Evolutionary conservation across 2,113 vertebrate species (phyloP).

Genomic region (Hylia prasina): DNA sequence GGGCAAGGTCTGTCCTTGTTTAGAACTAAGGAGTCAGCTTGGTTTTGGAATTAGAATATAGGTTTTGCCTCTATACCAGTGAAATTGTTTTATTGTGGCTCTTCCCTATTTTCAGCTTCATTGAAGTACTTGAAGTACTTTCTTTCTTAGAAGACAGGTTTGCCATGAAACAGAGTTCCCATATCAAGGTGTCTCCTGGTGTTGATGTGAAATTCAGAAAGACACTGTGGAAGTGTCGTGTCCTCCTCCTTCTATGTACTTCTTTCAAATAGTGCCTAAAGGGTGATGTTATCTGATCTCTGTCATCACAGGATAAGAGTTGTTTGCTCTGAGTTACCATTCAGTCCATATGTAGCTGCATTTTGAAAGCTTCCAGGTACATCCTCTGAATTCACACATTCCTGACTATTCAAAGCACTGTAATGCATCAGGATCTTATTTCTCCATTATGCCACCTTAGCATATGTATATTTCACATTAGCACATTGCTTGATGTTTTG

Average conservation of each 20-base stretch:
- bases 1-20: not conserved
- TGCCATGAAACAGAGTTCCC: not conserved
- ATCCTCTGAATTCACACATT: not conserved
- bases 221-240: accelerated
- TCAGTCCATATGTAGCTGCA: not conserved
- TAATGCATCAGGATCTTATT: not conserved
- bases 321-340: not conserved
- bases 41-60: no score
- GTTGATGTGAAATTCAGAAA: not conserved
- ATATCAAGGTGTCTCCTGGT: not conserved
- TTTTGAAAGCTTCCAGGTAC: not conserved
- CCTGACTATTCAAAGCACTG: not conserved
- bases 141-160: not conserved
- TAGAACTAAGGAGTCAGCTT: not conserved
- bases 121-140: not conserved
- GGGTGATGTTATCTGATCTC: not conserved
- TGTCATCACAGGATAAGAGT: not conserved
- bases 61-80: not conserved
- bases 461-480: constrained; percentile 38
- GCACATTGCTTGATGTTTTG: constrained; percentile 3
- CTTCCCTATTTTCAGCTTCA: not conserved
- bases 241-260: not conserved
- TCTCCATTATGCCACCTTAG: not conserved
- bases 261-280: not conserved
- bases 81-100: not conserved